Evolutionary conservation across 2,888 invertebrate genomes (phyloP).

Genomic region (Therioaphis trifolii): DNA sequence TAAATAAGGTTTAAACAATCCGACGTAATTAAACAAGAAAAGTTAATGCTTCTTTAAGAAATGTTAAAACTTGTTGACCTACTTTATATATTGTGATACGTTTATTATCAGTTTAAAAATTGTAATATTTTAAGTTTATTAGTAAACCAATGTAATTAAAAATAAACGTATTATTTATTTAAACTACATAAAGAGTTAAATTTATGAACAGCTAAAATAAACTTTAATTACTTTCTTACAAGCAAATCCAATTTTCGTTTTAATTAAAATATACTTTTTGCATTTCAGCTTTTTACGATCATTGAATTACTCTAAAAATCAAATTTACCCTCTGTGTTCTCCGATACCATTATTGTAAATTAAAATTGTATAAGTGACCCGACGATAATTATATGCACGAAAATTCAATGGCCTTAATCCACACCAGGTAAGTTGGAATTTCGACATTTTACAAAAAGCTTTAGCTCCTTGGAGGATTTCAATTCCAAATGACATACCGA

Average conservation of each 20-base stretch:
- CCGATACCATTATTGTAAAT: neutral
- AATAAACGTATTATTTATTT: conserved; percentile 61
- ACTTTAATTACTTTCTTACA: conserved; percentile 58
- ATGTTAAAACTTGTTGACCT: conserved; percentile 52
- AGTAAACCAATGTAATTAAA: conserved; percentile 59
- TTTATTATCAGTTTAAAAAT: conserved; percentile 59
- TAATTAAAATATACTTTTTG: conserved; percentile 57
- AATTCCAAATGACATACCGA: conserved; percentile 48
- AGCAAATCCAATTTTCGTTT: conserved; percentile 55
- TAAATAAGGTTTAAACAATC: conserved; percentile 44
- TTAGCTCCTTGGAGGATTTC: conserved; percentile 25
- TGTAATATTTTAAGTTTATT: conserved; percentile 60
- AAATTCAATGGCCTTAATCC: neutral
- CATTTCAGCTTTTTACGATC: conserved; percentile 35
- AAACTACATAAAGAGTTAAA: conserved; percentile 54
- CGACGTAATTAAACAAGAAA: conserved; percentile 37
- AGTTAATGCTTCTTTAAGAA: conserved; percentile 40
- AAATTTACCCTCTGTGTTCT: neutral
- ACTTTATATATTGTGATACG: conserved; percentile 50
- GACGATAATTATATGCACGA: neutral
- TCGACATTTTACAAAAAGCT: conserved; percentile 23
- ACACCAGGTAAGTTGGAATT: conserved; percentile 22
- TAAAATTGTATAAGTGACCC: neutral
- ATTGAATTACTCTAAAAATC: conserved; percentile 27
- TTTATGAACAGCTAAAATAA: conserved; percentile 59